A percentile compares a stretch with the other conserved stretches of the same genome.
phyloP scores from a whole-genome alignment of 2,888 invertebrate species.

The Trichacis sp. region DNA sequence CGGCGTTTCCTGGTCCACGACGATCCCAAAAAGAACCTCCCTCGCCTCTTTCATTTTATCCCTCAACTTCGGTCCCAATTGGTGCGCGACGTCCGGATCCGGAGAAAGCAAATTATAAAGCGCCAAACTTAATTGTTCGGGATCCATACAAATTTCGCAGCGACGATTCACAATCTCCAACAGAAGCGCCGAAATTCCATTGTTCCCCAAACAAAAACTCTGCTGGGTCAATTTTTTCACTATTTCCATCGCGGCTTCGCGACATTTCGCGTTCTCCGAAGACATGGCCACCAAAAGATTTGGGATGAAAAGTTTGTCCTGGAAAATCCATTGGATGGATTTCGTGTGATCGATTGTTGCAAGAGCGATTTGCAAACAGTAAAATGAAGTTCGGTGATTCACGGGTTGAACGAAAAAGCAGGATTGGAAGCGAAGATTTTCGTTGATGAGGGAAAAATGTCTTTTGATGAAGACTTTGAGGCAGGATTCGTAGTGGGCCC shows the following conservation, averaged over 20 bases:
- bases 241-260: slow-evolving; percentile 73
- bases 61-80: slow-evolving; percentile 47
- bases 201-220: slow-evolving; percentile 65
- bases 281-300: slow-evolving; percentile 73
- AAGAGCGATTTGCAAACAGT: slow-evolving; percentile 60
- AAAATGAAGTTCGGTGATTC: slow-evolving; percentile 52
- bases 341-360: slow-evolving; percentile 64
- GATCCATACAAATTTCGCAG: slow-evolving; percentile 76
- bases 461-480: slow-evolving; percentile 62
- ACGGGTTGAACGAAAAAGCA: slow-evolving; percentile 60
- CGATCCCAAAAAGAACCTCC: slow-evolving; percentile 55
- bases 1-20: slow-evolving; percentile 68
- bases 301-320: slow-evolving; percentile 64
- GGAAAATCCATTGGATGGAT: slow-evolving; percentile 56
- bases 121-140: slow-evolving; percentile 76
- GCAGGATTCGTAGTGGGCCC: slow-evolving; percentile 60
- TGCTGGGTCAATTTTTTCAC: slow-evolving; percentile 29
- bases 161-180: slow-evolving; percentile 70
- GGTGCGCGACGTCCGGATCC: slow-evolving; percentile 68
- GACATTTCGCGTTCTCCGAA: slow-evolving; percentile 71
- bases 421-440: slow-evolving; percentile 57
- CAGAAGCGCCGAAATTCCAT: slow-evolving; percentile 63
- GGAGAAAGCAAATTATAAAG: slow-evolving; percentile 75
- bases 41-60: slow-evolving; percentile 50
- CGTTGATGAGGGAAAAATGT: slow-evolving; percentile 56